Evolutionary conservation across 2,797 vertebrate species (phyloP), one percentile per base, ranked within the genome.

Genomic region (Tachyglossus aculeatus): DNA sequence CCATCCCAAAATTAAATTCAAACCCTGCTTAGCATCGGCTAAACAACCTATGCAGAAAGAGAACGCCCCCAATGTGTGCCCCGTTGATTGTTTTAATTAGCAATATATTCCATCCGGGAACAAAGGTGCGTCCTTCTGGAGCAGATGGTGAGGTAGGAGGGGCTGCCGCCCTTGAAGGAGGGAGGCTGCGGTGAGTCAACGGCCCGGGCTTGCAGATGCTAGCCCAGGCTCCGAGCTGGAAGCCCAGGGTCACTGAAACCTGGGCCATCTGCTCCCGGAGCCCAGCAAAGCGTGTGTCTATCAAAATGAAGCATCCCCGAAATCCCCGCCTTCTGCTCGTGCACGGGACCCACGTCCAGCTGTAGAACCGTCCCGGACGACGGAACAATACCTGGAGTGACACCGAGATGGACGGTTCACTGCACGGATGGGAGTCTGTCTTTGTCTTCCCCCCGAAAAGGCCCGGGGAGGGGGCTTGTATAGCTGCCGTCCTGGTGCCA

Each of bases 71-170:
- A 2, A 12, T 7, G 3, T 13, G 58, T 1, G 40, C 78, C 62
- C 67, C 83, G 32, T n/a, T 73, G 71, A 1, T 68, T 40, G 0
- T 81, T 72, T 91, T 91, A 91, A 92, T 92, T 90, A 91, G 88
- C 86, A 1, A 0, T 85, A 77, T 89, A 81, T 84, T 78, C 79
- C 29, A 38, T 7, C 1, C 1, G 74, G 80, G 85, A 78, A 83
- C 79, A 88, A 84, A 90, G 85, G 31, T 88, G 83, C 70, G 65
- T 22, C 77, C 62, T 5, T 0, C 65, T 43, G 53, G 21, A 90
- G 89, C 93, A 94, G 93, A 94, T 94, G 93, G 91, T 27, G 3
- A 66, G 39, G 73, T 50, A 52, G 37, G 43, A 79, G 80, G 57
- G 47, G 77, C 34, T 74, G 48, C 72, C 58, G 41, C 47, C 48